Base-by-base conservation (phyloP, 2,797 vertebrate species). In the Podargus strigoides region DNA sequence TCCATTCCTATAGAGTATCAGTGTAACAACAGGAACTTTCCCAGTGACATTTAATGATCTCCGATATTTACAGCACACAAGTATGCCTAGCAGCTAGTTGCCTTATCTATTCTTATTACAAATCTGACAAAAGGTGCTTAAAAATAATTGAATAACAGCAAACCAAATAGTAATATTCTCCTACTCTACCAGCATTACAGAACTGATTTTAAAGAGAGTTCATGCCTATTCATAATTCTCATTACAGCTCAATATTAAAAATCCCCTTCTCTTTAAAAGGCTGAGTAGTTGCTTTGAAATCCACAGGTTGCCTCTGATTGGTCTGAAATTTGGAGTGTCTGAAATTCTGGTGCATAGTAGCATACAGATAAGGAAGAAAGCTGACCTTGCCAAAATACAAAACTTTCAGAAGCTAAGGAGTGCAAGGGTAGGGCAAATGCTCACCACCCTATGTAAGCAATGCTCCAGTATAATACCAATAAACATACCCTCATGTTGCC, bases 1-100 rank as follows among this genome's bases (percentile, higher is more conserved):
- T 75, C 62, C 66, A 27, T 93, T 89, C 87, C 89, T 83, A 6
- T 7, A 34, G 70, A 80, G 60, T n/a, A 34, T 89, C 87, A 75
- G 0, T 76, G 82, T 58, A 85, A 78, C 53, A 87, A 66, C 49
- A 44, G 85, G 87, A 92, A 85, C 79, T 55, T 89, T 85, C 58
- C 78, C 55, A 42, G 87, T 87, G 85, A 75, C 87, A 83, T 87
- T 76, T 80, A 87, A 55, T 47, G 94, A 94, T 95, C 85, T 92
- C 80, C 6, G 0, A 66, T 95, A 81, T 37, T 92, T 77, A 52
- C 87, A 91, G 76, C 73, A 62, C 69, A 62, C 3, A 12, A 55
- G 27, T 50, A 17, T 75, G 81, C 78, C 90, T 39, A 22, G 69
- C 69, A 93, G 92, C 85, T 78, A 52, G 53, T 78, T 72, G 79